A percentile compares a stretch with the other conserved stretches of the same genome.
phyloP scores from a whole-genome alignment of 2,888 invertebrate species.

The Macropis europaea region DNA sequence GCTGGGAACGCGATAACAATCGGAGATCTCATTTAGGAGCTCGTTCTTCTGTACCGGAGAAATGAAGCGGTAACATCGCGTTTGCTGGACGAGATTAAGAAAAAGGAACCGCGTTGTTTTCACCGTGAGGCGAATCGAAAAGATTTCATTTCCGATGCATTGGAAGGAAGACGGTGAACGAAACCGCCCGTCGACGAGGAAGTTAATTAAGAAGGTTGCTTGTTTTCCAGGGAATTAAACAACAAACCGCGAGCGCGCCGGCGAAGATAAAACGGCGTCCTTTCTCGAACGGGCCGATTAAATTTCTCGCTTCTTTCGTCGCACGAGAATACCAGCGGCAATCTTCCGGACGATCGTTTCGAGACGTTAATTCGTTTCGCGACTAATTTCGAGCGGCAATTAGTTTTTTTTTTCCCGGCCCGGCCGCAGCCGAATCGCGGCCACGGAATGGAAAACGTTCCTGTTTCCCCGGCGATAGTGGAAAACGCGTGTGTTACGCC shows the following conservation, averaged over 20 bases:
- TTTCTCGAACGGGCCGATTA: slow-evolving; percentile 14
- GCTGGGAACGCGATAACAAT: no score
- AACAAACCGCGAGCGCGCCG: slow-evolving; percentile 14
- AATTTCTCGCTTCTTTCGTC: background rate
- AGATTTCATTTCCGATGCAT: slow-evolving; percentile 42
- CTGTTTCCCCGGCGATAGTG: background rate
- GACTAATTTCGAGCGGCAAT: slow-evolving; percentile 19
- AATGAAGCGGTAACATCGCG: no score
- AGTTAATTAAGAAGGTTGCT: slow-evolving; percentile 48
- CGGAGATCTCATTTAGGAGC: no score
- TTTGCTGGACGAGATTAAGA: no score
- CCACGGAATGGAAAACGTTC: slow-evolving; percentile 12
- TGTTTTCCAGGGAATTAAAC: slow-evolving; percentile 42
- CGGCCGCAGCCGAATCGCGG: background rate
- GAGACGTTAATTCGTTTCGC: background rate
- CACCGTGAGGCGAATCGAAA: background rate
- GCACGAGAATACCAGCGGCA: background rate
- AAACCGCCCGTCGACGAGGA: slow-evolving; percentile 1
- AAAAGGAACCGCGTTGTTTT: background rate
- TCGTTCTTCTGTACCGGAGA: no score
- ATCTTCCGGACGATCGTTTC: slow-evolving; percentile 15
- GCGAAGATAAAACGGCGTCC: slow-evolving; percentile 25
- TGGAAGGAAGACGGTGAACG: slow-evolving; percentile 16
- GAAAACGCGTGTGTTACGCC: background rate
- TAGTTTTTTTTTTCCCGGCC: slow-evolving; percentile 20